phyloP scores from a whole-genome alignment of 2,797 vertebrate species.

The Brachymystax lenok region DNA sequence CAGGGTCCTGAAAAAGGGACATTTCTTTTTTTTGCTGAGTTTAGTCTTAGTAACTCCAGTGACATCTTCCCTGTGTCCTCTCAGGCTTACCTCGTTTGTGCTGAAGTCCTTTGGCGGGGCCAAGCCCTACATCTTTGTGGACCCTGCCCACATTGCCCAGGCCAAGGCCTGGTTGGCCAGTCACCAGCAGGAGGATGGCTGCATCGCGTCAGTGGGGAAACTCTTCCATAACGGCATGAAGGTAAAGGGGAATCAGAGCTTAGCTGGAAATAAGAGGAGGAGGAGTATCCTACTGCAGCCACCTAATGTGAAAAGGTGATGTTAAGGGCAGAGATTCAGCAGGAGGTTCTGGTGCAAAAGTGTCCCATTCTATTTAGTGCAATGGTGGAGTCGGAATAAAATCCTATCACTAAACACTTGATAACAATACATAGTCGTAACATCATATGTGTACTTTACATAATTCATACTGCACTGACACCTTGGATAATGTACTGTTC shows the following conservation, averaged over 20 bases:
- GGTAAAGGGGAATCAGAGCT: slow-evolving; percentile 52
- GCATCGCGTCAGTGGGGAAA: slow-evolving; percentile 79
- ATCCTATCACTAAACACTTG: background rate
- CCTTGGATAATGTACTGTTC: too few species aligned
- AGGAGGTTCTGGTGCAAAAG: background rate
- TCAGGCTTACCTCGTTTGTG: slow-evolving; percentile 87
- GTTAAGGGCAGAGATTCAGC: background rate
- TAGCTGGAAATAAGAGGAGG: background rate
- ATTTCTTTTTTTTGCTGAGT: too few species aligned
- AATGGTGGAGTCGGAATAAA: background rate
- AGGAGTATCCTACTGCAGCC: background rate
- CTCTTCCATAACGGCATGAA: slow-evolving; percentile 83
- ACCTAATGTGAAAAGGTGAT: background rate
- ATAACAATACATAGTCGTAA: too few species aligned
- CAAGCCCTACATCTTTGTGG: slow-evolving; percentile 75
- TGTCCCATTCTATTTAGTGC: background rate
- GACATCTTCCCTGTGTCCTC: background rate
- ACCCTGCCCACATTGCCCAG: slow-evolving; percentile 68
- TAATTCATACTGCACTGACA: background rate
- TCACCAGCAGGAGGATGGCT: slow-evolving; percentile 73
- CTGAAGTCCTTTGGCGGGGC: slow-evolving; percentile 85
- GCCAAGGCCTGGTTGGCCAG: slow-evolving; percentile 74
- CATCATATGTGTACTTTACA: background rate
- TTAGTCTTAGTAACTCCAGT: background rate
- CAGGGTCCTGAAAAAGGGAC: too few species aligned